Base-by-base conservation (phyloP, 2,888 invertebrate species). In the Cephus runcator region DNA sequence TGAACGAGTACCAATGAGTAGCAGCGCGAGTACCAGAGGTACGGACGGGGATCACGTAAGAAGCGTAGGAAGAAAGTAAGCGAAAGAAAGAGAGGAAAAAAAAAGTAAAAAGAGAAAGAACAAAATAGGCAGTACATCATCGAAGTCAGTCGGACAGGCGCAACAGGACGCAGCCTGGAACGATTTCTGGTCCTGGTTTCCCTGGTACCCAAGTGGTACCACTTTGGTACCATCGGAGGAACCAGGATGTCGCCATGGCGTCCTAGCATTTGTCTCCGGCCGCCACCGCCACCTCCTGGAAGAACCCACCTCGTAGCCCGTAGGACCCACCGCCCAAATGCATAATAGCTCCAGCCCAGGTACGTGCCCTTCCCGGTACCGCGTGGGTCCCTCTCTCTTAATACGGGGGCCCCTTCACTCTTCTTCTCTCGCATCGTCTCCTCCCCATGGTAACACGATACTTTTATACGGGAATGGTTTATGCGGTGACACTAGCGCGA, bases 401-500 rank as follows among this genome's bases (percentile, higher is more conserved):
- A 23, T 23, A 9, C 23, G 15, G 40, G 56, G 56, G 23, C 56
- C 56, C 56, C 69, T 23, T 75, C 12, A 2, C 56, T 36, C 40
- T 77, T 77, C 34, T n/a, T 68, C 68, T 31, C 31, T 76, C 34
- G 34, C 68, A 74, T 69, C 79, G 75, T 79, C 73, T 23, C 83
- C 83, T 3, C 23, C 56, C 23, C 81, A 78, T 77, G 81, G 89
- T 89, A 90, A 90, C 89, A 84, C 85, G 89, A 90, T 89, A 89
- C 88, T 87, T 87, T 86, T 85, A 82, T 85, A 82, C 81, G 77
- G 79, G 88, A 86, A 90, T 91, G 88, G 88, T 91, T 91, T 91
- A 91, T 91, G 89, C 87, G 89, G 90, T 89, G 91, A 90, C 90
- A 88, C 87, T 88, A 23, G 56, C 85, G 87, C 85, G 85, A 87